Conservation (phyloP, 2,888 invertebrate genomes). For the Diaprepes abbreviatus region DNA sequence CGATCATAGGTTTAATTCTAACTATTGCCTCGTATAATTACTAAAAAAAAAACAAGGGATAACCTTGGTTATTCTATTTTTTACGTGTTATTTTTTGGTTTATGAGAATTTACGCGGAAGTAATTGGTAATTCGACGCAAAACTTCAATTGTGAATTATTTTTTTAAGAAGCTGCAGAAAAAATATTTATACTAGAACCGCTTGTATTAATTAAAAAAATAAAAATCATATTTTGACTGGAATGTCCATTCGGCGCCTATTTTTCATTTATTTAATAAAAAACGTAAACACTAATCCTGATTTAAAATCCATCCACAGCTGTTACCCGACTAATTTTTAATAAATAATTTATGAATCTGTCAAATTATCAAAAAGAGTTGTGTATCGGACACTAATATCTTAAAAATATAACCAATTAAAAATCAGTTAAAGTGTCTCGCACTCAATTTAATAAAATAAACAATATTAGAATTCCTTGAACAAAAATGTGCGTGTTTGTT, state of each 20-base stretch:
- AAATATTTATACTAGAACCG: neutral
- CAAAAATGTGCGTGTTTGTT: slow-evolving; percentile 19
- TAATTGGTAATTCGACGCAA: too few species aligned
- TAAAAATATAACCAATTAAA: slow-evolving; percentile 31
- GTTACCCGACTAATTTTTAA: slow-evolving; percentile 1
- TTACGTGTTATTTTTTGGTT: too few species aligned
- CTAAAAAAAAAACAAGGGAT: too few species aligned
- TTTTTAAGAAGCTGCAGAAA: neutral
- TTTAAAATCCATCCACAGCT: neutral
- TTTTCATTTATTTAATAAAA: slow-evolving; percentile 1
- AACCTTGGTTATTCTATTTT: too few species aligned
- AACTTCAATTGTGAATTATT: neutral
- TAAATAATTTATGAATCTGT: slow-evolving; percentile 29
- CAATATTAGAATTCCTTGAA: slow-evolving; percentile 10
- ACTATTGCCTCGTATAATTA: too few species aligned
- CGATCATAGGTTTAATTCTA: too few species aligned
- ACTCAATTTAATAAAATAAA: slow-evolving; percentile 35
- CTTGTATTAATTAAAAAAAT: neutral
- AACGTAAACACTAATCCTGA: neutral
- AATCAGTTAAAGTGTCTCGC: slow-evolving; percentile 22
- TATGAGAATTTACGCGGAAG: too few species aligned
- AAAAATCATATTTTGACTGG: neutral
- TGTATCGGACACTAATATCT: slow-evolving; percentile 12
- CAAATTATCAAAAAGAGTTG: slow-evolving; percentile 20
- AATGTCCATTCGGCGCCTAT: slow-evolving; percentile 1